Evolutionary conservation across 2,113 vertebrate genomes (phyloP).

Genomic region (Paradisaea rubra): DNA sequence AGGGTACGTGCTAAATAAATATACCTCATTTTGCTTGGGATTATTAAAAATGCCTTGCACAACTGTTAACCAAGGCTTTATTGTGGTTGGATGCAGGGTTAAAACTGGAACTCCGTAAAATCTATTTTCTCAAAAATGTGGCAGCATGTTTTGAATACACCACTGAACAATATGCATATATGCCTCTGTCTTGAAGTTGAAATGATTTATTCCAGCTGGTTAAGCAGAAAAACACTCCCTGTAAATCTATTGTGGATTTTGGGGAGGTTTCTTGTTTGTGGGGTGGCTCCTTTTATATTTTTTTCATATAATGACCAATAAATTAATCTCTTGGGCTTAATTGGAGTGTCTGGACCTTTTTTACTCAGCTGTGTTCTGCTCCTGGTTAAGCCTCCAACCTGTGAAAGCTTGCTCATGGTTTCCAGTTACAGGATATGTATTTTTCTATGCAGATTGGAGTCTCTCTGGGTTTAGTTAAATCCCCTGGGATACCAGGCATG

Average conservation of each 20-base stretch:
- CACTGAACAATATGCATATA: not conserved
- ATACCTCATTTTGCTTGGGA: not conserved
- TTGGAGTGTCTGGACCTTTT: not conserved
- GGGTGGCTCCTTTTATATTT: not conserved
- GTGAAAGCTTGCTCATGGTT: not conserved
- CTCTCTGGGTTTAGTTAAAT: not conserved
- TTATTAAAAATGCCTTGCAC: not conserved
- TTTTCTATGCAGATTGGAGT: not conserved
- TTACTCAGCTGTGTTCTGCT: not conserved
- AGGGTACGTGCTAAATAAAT: not conserved
- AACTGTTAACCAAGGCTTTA: not conserved
- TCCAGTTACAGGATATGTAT: not conserved
- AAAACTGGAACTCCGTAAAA: not conserved
- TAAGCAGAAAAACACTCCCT: not conserved
- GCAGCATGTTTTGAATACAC: not conserved
- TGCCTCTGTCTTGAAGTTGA: not conserved
- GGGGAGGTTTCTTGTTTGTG: not conserved
- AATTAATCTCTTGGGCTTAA: not conserved
- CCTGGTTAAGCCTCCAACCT: not conserved
- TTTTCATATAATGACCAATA: not conserved
- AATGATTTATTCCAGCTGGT: not conserved
- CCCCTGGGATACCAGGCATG: not conserved
- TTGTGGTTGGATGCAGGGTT: not conserved
- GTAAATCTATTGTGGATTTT: not conserved
- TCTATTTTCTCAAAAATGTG: not conserved